Percentiles rank a stretch among this genome's conserved stretches.
Evolutionary conservation across 2,888 invertebrate species (phyloP).

Genomic region (Brassicogethes aeneus): DNA sequence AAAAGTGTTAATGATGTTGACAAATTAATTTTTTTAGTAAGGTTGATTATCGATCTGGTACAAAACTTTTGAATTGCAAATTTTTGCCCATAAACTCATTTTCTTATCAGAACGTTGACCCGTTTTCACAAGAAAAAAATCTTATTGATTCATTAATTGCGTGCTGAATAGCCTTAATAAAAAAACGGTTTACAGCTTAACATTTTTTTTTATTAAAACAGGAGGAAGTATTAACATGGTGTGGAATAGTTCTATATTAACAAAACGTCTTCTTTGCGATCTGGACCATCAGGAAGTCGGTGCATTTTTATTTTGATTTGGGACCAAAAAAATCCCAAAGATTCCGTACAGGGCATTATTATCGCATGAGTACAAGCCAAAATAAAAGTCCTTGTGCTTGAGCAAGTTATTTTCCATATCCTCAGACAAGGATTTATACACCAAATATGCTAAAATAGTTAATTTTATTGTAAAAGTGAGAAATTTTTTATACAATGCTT

Average conservation of each 20-base stretch:
- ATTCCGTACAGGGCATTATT: conserved; percentile 54
- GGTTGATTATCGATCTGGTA: too few species aligned
- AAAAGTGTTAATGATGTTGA: too few species aligned
- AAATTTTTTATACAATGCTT: too few species aligned
- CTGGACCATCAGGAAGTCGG: conserved; percentile 44
- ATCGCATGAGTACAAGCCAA: conserved; percentile 51
- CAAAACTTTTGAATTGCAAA: not conserved
- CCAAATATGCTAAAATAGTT: conserved; percentile 59
- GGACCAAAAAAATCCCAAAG: conserved; percentile 52
- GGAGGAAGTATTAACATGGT: too few species aligned
- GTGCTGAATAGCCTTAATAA: not conserved
- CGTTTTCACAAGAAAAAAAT: not conserved
- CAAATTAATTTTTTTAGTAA: too few species aligned
- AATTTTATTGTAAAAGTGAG: conserved; percentile 2
- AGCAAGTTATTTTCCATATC: conserved; percentile 57
- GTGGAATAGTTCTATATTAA: too few species aligned
- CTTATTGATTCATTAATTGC: not conserved
- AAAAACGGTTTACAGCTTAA: not conserved
- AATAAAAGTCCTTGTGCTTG: conserved; percentile 50
- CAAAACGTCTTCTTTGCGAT: conserved; percentile 28
- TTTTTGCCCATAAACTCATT: not conserved
- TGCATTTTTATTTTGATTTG: conserved; percentile 51
- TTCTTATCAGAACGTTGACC: not conserved
- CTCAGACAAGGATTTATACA: conserved; percentile 59
- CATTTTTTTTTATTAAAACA: too few species aligned